Base-by-base conservation (phyloP, 2,797 vertebrate genomes). In the Odontamblyopus rebecca region DNA sequence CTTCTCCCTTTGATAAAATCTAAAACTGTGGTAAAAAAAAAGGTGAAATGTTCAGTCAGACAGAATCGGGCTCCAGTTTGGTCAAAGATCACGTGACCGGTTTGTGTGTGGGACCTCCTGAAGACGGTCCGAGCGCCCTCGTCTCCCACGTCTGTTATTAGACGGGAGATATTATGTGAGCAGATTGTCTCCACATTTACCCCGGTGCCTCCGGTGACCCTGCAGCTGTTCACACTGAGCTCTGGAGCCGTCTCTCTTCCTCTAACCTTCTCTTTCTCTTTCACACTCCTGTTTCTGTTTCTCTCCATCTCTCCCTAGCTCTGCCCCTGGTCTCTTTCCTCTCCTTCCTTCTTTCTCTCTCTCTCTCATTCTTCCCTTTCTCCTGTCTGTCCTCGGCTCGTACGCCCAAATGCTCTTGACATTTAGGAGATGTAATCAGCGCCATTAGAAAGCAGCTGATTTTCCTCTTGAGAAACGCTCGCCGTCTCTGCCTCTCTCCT, bases 321-420 rank as follows among this genome's bases (percentile, higher is more conserved):
- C 53, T 23, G 8, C 8, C 7, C 9, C 12, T 44, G 8, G 9
- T 44, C 1, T 44, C 41, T 12, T 13, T 44, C 41, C 41, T 15
- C n/a, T 3, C 50, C 19, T 2, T 56, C 12, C 0, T 1, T 13
- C 12, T 50, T 15, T 50, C 12, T 3, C 0, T 8, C 19, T 7
- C 5, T 6, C 51, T n/a, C 51, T 54, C 19, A 2, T 12, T 41
- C 38, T 41, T 6, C 2, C 44, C 16, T 1, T 53, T 80, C 89
- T 89, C 94, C 88, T 95, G 96, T 96, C 96, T 95, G 92, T 94
- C 95, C 77, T 67, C 19, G 87, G 95, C 93, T 57, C 93, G 94
- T 94, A 96, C 94, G 96, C 96, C 96, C 94, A 97, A 97, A 97
- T 96, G 93, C 91, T 93, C 94, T 96, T 96, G 95, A 96, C 95